Percentiles rank a stretch among this genome's conserved stretches.
These are phyloP conservation scores for Sycobia sp. DNA, from an alignment of 1,140 invertebrate genomes.

Conservation along the genomic window DNA sequence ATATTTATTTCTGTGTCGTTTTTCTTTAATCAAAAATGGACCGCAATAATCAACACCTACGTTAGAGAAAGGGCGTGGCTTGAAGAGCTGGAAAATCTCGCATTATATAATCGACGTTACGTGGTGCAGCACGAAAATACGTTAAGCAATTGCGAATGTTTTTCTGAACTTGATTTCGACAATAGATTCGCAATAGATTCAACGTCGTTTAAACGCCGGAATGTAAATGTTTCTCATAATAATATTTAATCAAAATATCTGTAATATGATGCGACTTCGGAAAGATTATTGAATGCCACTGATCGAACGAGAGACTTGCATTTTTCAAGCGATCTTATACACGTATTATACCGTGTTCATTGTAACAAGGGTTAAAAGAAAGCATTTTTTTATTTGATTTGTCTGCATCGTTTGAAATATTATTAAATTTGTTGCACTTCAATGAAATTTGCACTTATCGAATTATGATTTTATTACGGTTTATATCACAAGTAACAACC, in stretches of 20 bases:
- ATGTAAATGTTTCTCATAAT: slow-evolving; percentile 42
- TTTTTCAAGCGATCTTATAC: slow-evolving; percentile 53
- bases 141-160: slow-evolving; percentile 23
- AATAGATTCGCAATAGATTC: slow-evolving; percentile 30
- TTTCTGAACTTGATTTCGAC: slow-evolving; percentile 15
- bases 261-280: slow-evolving; percentile 38
- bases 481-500: background rate
- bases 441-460: slow-evolving; percentile 2
- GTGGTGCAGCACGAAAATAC: slow-evolving; percentile 23
- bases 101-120: slow-evolving; percentile 17
- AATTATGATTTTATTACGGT: background rate
- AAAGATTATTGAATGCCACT: slow-evolving; percentile 51
- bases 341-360: slow-evolving; percentile 45
- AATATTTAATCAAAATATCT: slow-evolving; percentile 23
- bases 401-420: background rate
- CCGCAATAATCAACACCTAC: slow-evolving; percentile 3
- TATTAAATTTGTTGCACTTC: background rate
- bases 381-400: slow-evolving; percentile 7
- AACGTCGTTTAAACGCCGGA: slow-evolving; percentile 41
- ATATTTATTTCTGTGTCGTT: background rate
- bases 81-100: slow-evolving; percentile 11
- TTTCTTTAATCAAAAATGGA: background rate
- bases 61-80: slow-evolving; percentile 11
- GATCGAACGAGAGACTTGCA: slow-evolving; percentile 38
- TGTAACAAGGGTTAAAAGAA: slow-evolving; percentile 37